Evolutionary conservation across 2,888 invertebrate species (phyloP), one percentile per base, ranked within the genome.

Genomic region (Cactoblastis cactorum): DNA sequence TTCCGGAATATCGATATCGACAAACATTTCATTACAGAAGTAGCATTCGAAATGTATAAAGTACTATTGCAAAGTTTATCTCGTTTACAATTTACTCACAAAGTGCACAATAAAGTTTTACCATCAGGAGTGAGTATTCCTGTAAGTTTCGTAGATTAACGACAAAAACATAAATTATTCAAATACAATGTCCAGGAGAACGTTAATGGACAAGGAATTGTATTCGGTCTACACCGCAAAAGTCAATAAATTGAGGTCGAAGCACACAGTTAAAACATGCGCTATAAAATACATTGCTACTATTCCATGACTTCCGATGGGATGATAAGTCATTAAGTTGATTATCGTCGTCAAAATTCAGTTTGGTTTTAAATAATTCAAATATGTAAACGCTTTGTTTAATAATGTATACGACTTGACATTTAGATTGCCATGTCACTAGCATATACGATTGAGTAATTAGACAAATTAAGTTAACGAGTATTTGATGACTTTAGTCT

Each of bases 261-360:
- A 57, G 65, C 65, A 63, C 67, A 68, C 67, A 71, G 69, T 74
- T 69, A 65, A 65, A 74, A 67, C 65, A 52, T 67, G 69, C 69
- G 63, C 67, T 63, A 71, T 74, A 72, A 74, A 75, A 74, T 75
- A 74, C 72, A 71, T 71, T 71, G 71, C 65, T 69, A 69, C 71
- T 71, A 74, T 70, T 70, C 69, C 65, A 68, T 63, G 67, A 75
- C 71, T 76, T 74, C 70, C 69, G 64, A 59, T 63, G 65, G 63
- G 69, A 65, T 63, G 18, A 32, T 53, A 50, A 54, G 52, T 47
- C 49, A n/a, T n/a, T n/a, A n/a, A n/a, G n/a, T n/a, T n/a, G n/a
- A n/a, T n/a, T n/a, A n/a, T 45, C 46, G 51, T 50, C n/a, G 45
- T 17, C 37, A 18, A 48, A 43, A 43, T 34, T 33, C 24, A 14